Base-by-base conservation (phyloP, 2,888 invertebrate species). In the Uloborus plumipes region DNA sequence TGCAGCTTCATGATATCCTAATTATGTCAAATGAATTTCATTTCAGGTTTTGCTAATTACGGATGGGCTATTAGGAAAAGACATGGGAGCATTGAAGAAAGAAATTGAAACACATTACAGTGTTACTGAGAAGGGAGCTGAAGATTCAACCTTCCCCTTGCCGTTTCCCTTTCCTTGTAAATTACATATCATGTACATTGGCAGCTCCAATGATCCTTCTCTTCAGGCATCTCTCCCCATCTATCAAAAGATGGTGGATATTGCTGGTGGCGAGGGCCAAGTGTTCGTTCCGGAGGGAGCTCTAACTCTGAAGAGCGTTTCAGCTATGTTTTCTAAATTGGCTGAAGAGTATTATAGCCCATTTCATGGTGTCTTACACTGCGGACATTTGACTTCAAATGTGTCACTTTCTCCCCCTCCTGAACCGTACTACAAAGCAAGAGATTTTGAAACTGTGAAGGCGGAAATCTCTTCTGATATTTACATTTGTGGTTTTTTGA, bases 401-500 rank as follows among this genome's bases (percentile, higher is more conserved):
- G 91, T 95, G 65, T 90, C 93, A 64, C 89, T 95, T 31, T 94
- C 93, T 86, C 95, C 95, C 9, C 92, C 93, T 7, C 94, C 94
- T 13, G 91, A 92, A 72, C 86, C 87, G 0, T 88, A 88, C 85
- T 80, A 76, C 62, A 84, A 86, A 70, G 84, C 84, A 18, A 73
- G 85, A 47, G 87, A 94, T 87, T 94, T 93, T 88, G 93, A 91
- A 88, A 90, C 88, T 81, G 91, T 89, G 84, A 92, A 90, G 79
- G 91, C 90, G 88, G 92, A 91, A 84, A 90, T 96, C 71, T 92
- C 94, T 0, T 93, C 93, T 80, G 92, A 92, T 70, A 91, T 98
- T 73, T 94, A 94, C 88, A 93, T 98, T 20, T 93, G 95, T 88
- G 98, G 98, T 0, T 98, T 96, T 88, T 90, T 98, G 70, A 92